Percentiles rank a stretch among this genome's conserved stretches.
These are phyloP conservation scores for Dysdera silvatica DNA, from an alignment of 1,140 invertebrate species.

Conservation along the genomic window DNA sequence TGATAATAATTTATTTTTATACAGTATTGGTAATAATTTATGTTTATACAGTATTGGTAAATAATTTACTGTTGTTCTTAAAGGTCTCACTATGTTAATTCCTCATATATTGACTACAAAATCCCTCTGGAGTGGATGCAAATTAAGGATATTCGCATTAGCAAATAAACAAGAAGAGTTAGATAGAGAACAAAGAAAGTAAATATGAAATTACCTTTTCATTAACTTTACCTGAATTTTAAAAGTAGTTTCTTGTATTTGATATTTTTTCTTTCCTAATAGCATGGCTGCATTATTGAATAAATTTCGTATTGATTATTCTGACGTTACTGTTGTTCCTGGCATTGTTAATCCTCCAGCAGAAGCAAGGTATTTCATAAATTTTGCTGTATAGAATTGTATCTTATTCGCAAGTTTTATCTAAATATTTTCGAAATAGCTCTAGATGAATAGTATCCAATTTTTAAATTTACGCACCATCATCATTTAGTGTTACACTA, in stretches of 20 bases:
- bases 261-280: not conserved
- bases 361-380: slow-evolving; percentile 35
- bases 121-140: slow-evolving; percentile 74
- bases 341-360: slow-evolving; percentile 48
- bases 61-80: no score
- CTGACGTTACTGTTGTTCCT: slow-evolving; percentile 51
- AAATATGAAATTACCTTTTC: slow-evolving; percentile 27
- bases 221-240: not conserved
- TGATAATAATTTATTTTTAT: no score
- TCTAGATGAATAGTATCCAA: no score
- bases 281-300: slow-evolving; percentile 52
- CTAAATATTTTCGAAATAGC: no score
- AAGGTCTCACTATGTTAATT: slow-evolving; percentile 70
- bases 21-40: no score
- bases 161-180: slow-evolving; percentile 61
- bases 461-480: no score
- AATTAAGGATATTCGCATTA: slow-evolving; percentile 80
- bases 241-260: not conserved
- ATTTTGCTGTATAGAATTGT: not conserved
- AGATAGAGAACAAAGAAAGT: slow-evolving; percentile 49
- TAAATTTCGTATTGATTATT: slow-evolving; percentile 56
- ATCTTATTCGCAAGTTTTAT: no score
- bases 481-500: no score
- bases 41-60: no score
- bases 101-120: slow-evolving; percentile 87